phyloP scores from a whole-genome alignment of 2,113 vertebrate species.

The Gobiocypris rarus region DNA sequence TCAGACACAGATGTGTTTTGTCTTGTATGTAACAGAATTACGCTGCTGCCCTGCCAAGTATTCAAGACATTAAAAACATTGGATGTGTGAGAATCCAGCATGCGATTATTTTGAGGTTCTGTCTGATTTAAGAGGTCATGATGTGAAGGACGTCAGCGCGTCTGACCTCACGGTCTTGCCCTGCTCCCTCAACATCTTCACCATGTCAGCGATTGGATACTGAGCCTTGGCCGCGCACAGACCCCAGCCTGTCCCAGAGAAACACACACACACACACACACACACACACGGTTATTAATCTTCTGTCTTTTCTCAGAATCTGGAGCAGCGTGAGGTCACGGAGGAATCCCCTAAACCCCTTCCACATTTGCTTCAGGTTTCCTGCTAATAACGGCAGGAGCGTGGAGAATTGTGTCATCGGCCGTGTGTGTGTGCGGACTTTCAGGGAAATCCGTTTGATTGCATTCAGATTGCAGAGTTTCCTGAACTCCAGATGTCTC shows the following conservation, averaged over 20 bases:
- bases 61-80: background rate
- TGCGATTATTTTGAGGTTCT: background rate
- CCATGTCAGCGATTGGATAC: slow-evolving; percentile 83
- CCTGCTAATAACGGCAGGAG: background rate
- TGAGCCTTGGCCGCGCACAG: slow-evolving; percentile 83
- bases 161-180: slow-evolving; percentile 77
- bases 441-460: slow-evolving; percentile 50
- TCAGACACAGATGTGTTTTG: slow-evolving; percentile 53
- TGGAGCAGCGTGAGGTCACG: background rate
- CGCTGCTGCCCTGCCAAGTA: background rate
- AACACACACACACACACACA: slow-evolving; percentile 35
- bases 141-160: background rate
- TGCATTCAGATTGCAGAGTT: slow-evolving; percentile 39
- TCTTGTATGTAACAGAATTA: slow-evolving; percentile 40
- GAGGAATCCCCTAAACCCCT: slow-evolving; percentile 10
- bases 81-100: background rate
- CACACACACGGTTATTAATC: slow-evolving; percentile 9
- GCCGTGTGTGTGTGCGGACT: slow-evolving; percentile 18
- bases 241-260: slow-evolving; percentile 74
- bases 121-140: background rate
- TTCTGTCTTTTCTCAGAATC: background rate
- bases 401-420: slow-evolving; percentile 3
- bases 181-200: slow-evolving; percentile 81
- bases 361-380: slow-evolving; percentile 33
- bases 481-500: slow-evolving; percentile 41